Conservation (phyloP, 2,113 vertebrate species). For the Baryphthengus martii region DNA sequence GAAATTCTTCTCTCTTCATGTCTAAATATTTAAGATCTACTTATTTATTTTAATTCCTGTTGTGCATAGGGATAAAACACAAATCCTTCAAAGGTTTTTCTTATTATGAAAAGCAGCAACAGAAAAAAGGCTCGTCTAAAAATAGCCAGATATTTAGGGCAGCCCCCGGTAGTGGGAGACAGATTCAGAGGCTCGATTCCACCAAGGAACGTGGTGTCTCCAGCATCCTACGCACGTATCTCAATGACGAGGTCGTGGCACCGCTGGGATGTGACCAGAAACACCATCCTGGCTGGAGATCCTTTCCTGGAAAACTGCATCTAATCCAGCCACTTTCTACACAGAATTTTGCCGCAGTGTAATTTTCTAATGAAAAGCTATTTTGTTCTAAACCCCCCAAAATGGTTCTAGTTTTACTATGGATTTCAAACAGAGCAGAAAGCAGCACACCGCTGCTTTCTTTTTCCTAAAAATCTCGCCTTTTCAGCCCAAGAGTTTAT, state of each 20-base stretch:
- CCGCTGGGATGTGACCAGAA: not conserved
- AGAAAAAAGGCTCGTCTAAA: conserved; percentile 13
- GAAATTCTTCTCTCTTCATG: conserved; percentile 53
- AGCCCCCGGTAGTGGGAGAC: conserved; percentile 4
- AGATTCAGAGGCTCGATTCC: conserved; percentile 9
- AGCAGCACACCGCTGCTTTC: not conserved
- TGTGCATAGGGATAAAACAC: conserved; percentile 47
- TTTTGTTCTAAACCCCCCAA: not conserved
- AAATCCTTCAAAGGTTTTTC: conserved; percentile 62
- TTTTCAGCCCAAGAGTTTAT: not conserved
- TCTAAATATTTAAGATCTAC: conserved; percentile 46
- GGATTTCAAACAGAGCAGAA: not conserved
- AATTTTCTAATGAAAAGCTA: not conserved
- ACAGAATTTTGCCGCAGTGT: not conserved
- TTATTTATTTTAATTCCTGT: conserved; percentile 67
- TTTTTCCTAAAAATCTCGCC: not conserved
- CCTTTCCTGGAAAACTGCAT: not conserved
- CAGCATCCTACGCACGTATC: not conserved
- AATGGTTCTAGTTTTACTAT: not conserved
- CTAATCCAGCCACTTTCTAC: not conserved
- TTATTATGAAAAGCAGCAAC: conserved; percentile 42
- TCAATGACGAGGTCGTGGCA: not conserved
- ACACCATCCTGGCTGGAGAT: not conserved
- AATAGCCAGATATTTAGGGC: conserved; percentile 56
- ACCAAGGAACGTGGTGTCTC: not conserved